Evolutionary conservation across 2,888 invertebrate genomes (phyloP).

Genomic region (Neoscelio sp.): DNA sequence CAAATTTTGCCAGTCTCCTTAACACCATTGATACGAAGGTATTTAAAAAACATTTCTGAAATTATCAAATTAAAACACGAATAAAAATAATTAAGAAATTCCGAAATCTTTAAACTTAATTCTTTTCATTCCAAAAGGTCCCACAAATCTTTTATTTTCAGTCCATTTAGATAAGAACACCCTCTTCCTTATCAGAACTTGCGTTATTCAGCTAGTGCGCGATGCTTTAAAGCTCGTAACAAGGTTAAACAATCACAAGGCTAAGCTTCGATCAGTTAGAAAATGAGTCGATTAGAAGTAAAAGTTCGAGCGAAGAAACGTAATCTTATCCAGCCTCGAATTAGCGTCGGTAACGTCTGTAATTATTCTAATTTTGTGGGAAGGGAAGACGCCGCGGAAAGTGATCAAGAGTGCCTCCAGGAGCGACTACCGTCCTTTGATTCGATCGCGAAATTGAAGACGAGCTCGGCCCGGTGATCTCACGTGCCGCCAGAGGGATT

Average conservation of each 20-base stretch:
- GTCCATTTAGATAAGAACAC: too few relatives aligned
- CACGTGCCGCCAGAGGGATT: constrained; percentile 27
- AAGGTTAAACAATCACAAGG: constrained; percentile 9
- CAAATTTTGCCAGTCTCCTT: too few relatives aligned
- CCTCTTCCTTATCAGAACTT: too few relatives aligned
- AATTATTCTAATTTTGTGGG: constrained; percentile 44
- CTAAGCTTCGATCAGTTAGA: neutral
- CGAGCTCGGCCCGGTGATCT: constrained; percentile 5
- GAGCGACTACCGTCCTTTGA: neutral
- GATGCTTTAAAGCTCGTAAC: too few relatives aligned
- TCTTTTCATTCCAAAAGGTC: too few relatives aligned
- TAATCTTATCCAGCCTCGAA: constrained; percentile 21
- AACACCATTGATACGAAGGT: too few relatives aligned
- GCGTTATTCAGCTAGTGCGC: too few relatives aligned
- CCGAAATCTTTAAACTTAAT: too few relatives aligned
- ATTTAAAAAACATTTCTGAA: too few relatives aligned
- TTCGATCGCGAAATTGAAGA: constrained; percentile 34
- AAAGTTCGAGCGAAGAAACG: constrained; percentile 23
- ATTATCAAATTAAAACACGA: too few relatives aligned
- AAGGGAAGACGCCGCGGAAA: constrained; percentile 12
- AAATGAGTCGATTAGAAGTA: constrained; percentile 22
- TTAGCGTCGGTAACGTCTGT: constrained; percentile 36
- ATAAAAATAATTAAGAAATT: too few relatives aligned
- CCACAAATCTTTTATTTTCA: too few relatives aligned
- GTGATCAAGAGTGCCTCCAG: constrained; percentile 21